Evolutionary conservation across 2,888 invertebrate species (phyloP), one percentile per base, ranked within the genome.

Genomic region (Eueremaeus valkanovi): DNA sequence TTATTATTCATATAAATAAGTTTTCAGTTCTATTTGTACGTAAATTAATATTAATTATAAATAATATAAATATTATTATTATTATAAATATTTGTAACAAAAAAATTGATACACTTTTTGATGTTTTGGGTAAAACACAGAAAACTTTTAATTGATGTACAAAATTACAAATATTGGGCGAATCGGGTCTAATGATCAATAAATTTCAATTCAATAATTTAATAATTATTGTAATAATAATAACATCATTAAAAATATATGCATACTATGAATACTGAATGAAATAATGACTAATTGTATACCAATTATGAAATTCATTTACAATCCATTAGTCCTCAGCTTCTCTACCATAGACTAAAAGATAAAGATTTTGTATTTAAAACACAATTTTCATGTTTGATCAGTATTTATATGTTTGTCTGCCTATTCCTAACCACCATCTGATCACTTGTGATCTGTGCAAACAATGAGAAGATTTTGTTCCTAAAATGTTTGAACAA

Each of bases 21-120:
- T 36, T 61, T 61, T 31, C 40, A 68, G 36, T 36, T 40, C 40
- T 36, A 68, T 68, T 68, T 68, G 36, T 40, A 68, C 68, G 68
- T 68, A 68, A 61, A 24, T 40, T n/a, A 61, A 33, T 61, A 33
- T 33, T 61, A 18, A 58, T 58, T 58, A 29, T 58, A 11, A 58
- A 29, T 51, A n/a, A 51, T 21, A 55, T n/a, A 55, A 55, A 18
- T 11, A 55, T 24, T 24, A 55, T 27, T 11, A 55, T 55, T 55
- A 27, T 6, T 27, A 55, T 55, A 24, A 55, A 51, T 11, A 24
- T 49, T 40, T 9, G n/a, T 49, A 49, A 49, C 8, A 27, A 55
- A 55, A n/a, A 27, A 55, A 18, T 24, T 24, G 24, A 45, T 18
- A 45, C 6, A 8, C 18, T 55, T 55, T 55, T 36, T 36, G 36